phyloP scores from a whole-genome alignment of 1,140 invertebrate species.

The Tetramorium parvispinum region DNA sequence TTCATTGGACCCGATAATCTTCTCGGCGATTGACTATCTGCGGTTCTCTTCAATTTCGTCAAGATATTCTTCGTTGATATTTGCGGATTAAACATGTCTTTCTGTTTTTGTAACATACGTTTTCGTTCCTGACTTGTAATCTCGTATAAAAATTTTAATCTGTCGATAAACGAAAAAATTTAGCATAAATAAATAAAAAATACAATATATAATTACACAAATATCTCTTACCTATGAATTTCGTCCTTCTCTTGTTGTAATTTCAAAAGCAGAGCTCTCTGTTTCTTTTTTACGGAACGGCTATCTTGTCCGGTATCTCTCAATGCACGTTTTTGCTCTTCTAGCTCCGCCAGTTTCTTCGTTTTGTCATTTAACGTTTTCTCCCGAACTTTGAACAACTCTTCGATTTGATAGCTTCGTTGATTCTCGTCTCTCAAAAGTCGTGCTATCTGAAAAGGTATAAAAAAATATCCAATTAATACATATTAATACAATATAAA shows the following conservation, averaged over 20 bases:
- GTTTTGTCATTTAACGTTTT: slow-evolving; percentile 87
- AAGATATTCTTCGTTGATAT: slow-evolving; percentile 85
- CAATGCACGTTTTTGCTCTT: slow-evolving; percentile 86
- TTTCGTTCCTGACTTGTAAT: slow-evolving; percentile 84
- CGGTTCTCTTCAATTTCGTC: slow-evolving; percentile 83
- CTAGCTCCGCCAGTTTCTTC: slow-evolving; percentile 86
- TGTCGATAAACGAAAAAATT: slow-evolving; percentile 60
- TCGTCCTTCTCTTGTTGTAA: slow-evolving; percentile 86
- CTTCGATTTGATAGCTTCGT: slow-evolving; percentile 85
- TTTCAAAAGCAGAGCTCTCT: slow-evolving; percentile 85
- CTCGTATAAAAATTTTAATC: slow-evolving; percentile 83
- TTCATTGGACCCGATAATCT: slow-evolving; percentile 84
- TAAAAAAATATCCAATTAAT: slow-evolving; percentile 28
- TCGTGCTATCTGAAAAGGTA: slow-evolving; percentile 80
- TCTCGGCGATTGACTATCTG: slow-evolving; percentile 83
- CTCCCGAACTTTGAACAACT: slow-evolving; percentile 86
- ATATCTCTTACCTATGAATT: slow-evolving; percentile 82
- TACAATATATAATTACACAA: slow-evolving; percentile 13
- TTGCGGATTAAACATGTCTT: slow-evolving; percentile 85
- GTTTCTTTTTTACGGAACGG: slow-evolving; percentile 86
- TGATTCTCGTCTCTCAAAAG: slow-evolving; percentile 84
- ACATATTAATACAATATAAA: neutral
- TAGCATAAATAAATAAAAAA: neutral
- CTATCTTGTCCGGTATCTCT: slow-evolving; percentile 86
- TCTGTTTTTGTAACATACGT: slow-evolving; percentile 83